Conservation (phyloP, 2,888 invertebrate genomes). For the Campoletis raptor region DNA sequence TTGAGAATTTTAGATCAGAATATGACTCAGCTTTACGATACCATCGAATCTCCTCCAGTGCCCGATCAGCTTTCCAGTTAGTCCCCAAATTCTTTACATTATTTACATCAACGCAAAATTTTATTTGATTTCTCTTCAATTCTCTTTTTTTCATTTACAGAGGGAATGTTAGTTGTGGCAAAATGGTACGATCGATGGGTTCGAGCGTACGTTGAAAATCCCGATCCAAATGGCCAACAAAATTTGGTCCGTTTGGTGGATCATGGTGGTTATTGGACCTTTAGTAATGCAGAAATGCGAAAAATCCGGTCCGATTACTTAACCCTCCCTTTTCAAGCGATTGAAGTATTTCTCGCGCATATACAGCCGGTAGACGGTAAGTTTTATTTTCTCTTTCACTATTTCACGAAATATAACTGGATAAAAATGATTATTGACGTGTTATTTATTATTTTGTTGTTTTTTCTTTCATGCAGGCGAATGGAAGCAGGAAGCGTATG, state of each 20-base stretch:
- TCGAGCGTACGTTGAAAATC: slow-evolving; percentile 78
- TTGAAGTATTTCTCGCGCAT: slow-evolving; percentile 97
- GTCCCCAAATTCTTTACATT: slow-evolving; percentile 71
- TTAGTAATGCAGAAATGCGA: slow-evolving; percentile 91
- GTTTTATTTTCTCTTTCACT: slow-evolving; percentile 64
- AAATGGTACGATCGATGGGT: slow-evolving; percentile 93
- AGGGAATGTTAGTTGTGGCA: slow-evolving; percentile 95
- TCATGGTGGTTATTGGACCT: slow-evolving; percentile 96
- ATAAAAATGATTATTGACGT: background rate
- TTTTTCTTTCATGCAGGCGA: slow-evolving; percentile 85
- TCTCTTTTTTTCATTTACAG: slow-evolving; percentile 86
- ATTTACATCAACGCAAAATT: background rate
- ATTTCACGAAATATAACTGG: background rate
- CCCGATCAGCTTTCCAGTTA: slow-evolving; percentile 92
- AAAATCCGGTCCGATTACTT: slow-evolving; percentile 98
- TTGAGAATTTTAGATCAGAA: slow-evolving; percentile 92
- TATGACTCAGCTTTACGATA: slow-evolving; percentile 94
- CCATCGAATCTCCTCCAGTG: slow-evolving; percentile 91
- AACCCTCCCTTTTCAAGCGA: slow-evolving; percentile 98
- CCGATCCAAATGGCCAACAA: slow-evolving; percentile 89
- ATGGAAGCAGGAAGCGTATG: slow-evolving; percentile 92
- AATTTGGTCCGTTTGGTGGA: slow-evolving; percentile 96
- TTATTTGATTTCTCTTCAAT: background rate
- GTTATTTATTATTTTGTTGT: too few relatives aligned
- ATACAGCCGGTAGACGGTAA: slow-evolving; percentile 92